Conservation (phyloP, 2,888 invertebrate genomes). For the Lamellibrachia columna region DNA sequence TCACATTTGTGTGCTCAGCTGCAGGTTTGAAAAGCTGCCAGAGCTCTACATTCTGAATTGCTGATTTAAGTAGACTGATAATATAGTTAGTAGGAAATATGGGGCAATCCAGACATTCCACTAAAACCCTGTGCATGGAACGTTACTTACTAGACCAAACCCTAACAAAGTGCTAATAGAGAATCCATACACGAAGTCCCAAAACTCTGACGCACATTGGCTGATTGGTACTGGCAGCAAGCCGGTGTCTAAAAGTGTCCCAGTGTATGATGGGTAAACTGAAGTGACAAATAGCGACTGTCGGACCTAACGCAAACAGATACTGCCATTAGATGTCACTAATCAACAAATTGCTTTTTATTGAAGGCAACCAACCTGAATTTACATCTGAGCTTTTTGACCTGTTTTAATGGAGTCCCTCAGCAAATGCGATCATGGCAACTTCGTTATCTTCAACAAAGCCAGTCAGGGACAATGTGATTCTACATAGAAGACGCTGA, state of each 20-base stretch:
- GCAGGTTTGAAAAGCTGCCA: neutral
- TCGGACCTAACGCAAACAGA: constrained; percentile 6
- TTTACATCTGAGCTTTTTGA: neutral
- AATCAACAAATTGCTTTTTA: constrained; percentile 16
- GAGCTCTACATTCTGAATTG: neutral
- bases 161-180: neutral
- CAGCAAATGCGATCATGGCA: constrained; percentile 11
- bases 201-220: neutral
- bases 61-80: neutral
- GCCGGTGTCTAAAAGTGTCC: constrained; percentile 10
- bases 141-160: neutral
- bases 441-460: neutral
- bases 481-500: neutral
- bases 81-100: neutral
- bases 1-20: neutral
- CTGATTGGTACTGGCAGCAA: constrained; percentile 12
- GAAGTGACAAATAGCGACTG: constrained; percentile 16
- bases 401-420: neutral
- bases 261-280: constrained; percentile 5
- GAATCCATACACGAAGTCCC: neutral
- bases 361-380: neutral
- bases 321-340: constrained; percentile 11
- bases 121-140: neutral
- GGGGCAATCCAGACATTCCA: neutral
- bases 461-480: neutral